These are phyloP conservation scores for Takifugu bimaculatus DNA, from an alignment of 2,113 vertebrate species.

Conservation along the genomic window DNA sequence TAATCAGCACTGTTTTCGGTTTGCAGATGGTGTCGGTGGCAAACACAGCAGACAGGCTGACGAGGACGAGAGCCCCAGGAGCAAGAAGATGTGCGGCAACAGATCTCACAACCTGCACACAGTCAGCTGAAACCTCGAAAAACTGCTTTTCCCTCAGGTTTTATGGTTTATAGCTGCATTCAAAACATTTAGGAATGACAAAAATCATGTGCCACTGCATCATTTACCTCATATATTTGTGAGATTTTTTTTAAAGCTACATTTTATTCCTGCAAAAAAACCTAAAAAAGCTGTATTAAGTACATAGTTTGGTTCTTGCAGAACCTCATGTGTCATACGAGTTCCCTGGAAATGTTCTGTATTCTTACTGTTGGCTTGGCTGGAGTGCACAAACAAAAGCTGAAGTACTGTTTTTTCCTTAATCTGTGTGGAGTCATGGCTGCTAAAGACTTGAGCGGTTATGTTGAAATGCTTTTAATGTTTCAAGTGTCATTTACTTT, in stretches of 20 bases:
- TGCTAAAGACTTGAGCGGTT: too few relatives aligned
- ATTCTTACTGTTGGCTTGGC: too few relatives aligned
- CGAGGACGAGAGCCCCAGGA: slow-evolving; percentile 24
- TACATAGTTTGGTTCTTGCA: too few relatives aligned
- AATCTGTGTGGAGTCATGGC: too few relatives aligned
- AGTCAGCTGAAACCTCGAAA: neutral
- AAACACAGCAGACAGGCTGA: slow-evolving; percentile 52
- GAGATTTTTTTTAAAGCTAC: neutral
- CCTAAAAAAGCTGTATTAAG: too few relatives aligned
- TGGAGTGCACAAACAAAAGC: too few relatives aligned
- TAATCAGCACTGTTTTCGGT: neutral
- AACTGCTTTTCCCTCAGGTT: neutral
- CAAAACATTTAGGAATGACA: neutral
- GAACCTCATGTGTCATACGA: too few relatives aligned
- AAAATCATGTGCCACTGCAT: slow-evolving; percentile 1
- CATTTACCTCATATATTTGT: neutral
- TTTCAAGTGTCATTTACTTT: too few relatives aligned
- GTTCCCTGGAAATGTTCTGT: too few relatives aligned
- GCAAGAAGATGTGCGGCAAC: slow-evolving; percentile 57
- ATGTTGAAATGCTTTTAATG: too few relatives aligned
- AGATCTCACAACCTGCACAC: neutral
- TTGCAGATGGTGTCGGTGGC: slow-evolving; percentile 57
- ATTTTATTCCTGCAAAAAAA: neutral
- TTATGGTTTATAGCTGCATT: neutral
- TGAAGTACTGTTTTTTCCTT: too few relatives aligned